Evolutionary conservation across 2,113 vertebrate genomes (phyloP).

Genomic region (Fulmarus glacialis): DNA sequence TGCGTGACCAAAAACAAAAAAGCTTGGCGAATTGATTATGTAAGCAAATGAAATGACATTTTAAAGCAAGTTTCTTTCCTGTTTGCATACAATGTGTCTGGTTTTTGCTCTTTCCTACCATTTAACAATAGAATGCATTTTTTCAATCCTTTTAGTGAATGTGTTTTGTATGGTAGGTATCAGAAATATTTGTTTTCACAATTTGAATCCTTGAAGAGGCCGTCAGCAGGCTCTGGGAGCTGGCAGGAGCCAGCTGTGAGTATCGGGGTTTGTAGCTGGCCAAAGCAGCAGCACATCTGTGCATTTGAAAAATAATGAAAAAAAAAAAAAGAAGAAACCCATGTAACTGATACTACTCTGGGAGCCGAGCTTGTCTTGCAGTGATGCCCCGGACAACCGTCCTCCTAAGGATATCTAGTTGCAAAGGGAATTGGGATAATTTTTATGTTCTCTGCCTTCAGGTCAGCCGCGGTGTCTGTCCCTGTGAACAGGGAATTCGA

Average conservation of each 20-base stretch:
- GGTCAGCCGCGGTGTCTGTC: not conserved
- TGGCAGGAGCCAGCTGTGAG: not conserved
- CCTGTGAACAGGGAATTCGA: not conserved
- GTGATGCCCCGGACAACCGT: accelerated
- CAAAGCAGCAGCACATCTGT: not conserved
- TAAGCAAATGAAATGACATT: slow-evolving; percentile 19
- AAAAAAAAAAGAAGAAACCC: not conserved
- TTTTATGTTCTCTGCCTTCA: accelerated
- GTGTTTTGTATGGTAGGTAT: not conserved
- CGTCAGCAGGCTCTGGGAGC: not conserved
- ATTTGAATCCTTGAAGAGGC: not conserved
- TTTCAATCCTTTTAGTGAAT: not conserved
- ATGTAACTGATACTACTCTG: accelerated
- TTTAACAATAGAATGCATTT: not conserved
- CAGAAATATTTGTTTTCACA: not conserved
- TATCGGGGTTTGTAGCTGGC: not conserved
- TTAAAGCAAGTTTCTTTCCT: slow-evolving; percentile 7
- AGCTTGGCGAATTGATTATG: not conserved
- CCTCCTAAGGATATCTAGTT: not conserved
- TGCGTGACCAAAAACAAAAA: not conserved
- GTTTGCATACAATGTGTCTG: not conserved
- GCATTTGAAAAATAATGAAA: not conserved
- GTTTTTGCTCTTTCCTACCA: not conserved
- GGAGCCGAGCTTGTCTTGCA: not conserved
- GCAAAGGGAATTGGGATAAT: not conserved